These are phyloP conservation scores for Hemistola chrysoprasaria DNA, from an alignment of 2,888 invertebrate species.

Conservation along the genomic window DNA sequence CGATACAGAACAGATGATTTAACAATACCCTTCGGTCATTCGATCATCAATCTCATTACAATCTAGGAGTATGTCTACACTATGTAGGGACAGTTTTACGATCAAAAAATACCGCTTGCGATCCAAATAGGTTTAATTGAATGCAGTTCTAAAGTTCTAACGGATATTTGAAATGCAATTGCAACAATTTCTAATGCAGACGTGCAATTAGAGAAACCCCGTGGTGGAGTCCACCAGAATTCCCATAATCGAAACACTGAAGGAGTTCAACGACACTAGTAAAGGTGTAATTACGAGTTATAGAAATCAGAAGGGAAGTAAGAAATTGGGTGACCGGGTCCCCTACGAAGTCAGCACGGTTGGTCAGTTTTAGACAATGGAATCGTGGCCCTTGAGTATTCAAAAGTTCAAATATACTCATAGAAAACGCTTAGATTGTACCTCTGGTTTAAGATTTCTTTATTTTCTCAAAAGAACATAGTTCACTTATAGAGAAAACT, in stretches of 20 bases:
- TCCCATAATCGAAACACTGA: slow-evolving; percentile 61
- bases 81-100: too few relatives aligned
- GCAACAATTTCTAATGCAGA: slow-evolving; percentile 54
- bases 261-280: slow-evolving; percentile 69
- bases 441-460: too few relatives aligned
- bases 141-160: slow-evolving; percentile 22
- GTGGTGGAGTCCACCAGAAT: slow-evolving; percentile 65
- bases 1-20: slow-evolving; percentile 48
- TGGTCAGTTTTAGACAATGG: slow-evolving; percentile 78
- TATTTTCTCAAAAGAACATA: too few relatives aligned
- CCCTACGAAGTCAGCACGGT: slow-evolving; percentile 64
- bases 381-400: slow-evolving; percentile 57
- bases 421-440: slow-evolving; percentile 49
- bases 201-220: slow-evolving; percentile 57
- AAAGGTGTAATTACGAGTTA: slow-evolving; percentile 71
- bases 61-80: too few relatives aligned
- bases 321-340: slow-evolving; percentile 75
- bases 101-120: not conserved
- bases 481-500: too few relatives aligned
- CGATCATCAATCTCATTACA: too few relatives aligned
- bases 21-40: slow-evolving; percentile 48
- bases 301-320: slow-evolving; percentile 57
- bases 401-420: slow-evolving; percentile 51
- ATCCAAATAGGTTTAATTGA: not conserved
- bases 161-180: slow-evolving; percentile 34